These are phyloP conservation scores for Drosophila lowei DNA, from an alignment of 1,140 invertebrate genomes.

Conservation along the genomic window DNA sequence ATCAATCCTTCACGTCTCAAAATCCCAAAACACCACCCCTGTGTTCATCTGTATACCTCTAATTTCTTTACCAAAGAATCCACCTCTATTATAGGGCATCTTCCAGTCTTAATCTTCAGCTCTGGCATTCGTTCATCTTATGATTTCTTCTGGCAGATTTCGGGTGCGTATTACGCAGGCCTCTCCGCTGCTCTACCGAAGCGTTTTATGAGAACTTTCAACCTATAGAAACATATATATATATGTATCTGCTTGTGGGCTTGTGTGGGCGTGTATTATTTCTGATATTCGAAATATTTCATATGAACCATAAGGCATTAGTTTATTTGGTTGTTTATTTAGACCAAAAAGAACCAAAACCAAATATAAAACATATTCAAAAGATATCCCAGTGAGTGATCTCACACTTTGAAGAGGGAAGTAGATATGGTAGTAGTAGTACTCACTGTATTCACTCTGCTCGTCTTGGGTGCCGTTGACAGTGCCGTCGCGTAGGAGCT, in stretches of 20 bases:
- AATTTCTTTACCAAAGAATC: too few relatives aligned
- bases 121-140: constrained; percentile 15
- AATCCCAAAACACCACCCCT: too few relatives aligned
- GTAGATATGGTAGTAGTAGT: constrained; percentile 7
- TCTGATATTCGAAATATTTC: constrained; percentile 71
- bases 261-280: constrained; percentile 35
- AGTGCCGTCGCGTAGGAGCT: constrained; percentile 90
- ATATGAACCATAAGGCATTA: constrained; percentile 46
- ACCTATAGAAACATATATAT: constrained; percentile 3
- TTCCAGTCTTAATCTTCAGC: too few relatives aligned
- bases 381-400: constrained; percentile 6
- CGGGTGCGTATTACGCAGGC: constrained; percentile 35
- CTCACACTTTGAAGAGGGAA: constrained; percentile 27
- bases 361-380: constrained; percentile 30
- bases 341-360: constrained; percentile 25
- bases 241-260: neutral
- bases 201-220: too few relatives aligned
- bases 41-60: too few relatives aligned
- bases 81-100: too few relatives aligned
- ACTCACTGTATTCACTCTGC: constrained; percentile 92
- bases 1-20: too few relatives aligned
- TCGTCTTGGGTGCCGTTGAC: constrained; percentile 91
- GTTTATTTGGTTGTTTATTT: constrained; percentile 74
- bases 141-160: constrained; percentile 38
- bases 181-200: too few relatives aligned